These are phyloP conservation scores for Apodemus agrarius DNA, from an alignment of 2,797 vertebrate species.

Conservation along the genomic window DNA sequence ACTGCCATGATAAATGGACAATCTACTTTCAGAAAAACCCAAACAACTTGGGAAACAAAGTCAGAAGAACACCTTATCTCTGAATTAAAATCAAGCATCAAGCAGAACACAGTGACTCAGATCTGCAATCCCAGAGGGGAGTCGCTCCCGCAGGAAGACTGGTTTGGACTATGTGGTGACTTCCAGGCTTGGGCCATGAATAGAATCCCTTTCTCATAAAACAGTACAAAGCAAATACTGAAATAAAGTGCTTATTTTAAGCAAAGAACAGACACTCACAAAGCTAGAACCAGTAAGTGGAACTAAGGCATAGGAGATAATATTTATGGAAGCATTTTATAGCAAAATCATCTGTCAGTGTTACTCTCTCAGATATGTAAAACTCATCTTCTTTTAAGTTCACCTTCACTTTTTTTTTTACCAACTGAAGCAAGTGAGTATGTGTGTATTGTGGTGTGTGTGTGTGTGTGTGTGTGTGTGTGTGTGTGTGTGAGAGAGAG, in stretches of 20 bases:
- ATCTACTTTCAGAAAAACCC: slow-evolving; percentile 17
- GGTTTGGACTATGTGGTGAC: neutral
- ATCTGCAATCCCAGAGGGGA: no score
- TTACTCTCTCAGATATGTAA: neutral
- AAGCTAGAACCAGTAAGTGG: slow-evolving; percentile 17
- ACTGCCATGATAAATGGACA: neutral
- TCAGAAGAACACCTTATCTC: neutral
- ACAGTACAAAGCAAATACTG: neutral
- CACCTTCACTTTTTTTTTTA: neutral
- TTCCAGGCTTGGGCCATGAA: neutral
- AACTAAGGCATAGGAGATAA: neutral
- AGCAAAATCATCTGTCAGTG: neutral
- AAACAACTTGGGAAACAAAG: neutral
- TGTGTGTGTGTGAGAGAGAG: neutral
- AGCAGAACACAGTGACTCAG: neutral
- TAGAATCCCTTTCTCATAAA: neutral
- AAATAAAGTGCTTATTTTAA: neutral
- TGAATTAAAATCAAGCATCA: neutral
- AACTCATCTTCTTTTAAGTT: neutral
- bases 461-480: neutral
- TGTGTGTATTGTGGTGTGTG: neutral
- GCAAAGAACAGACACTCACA: slow-evolving; percentile 8
- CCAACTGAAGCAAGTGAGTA: neutral
- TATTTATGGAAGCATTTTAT: slow-evolving; percentile 18
- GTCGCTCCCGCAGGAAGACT: neutral